These are phyloP conservation scores for Pollenia amentaria DNA, from an alignment of 2,888 invertebrate species.

Conservation along the genomic window DNA sequence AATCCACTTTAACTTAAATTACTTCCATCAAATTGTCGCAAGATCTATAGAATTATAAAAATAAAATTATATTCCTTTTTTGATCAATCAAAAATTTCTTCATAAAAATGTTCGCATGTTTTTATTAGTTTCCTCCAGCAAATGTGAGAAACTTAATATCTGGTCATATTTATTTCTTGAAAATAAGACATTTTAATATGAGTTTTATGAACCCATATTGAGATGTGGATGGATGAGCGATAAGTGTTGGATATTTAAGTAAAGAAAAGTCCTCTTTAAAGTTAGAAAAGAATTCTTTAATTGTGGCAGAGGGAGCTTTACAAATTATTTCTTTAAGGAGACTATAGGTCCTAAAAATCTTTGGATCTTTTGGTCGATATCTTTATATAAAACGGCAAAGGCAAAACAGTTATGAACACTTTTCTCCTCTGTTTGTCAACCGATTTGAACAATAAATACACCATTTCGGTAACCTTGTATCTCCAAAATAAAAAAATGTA, in stretches of 20 bases:
- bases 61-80: conserved; percentile 41
- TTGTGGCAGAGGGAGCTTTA: not conserved
- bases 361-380: no score
- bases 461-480: no score
- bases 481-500: no score
- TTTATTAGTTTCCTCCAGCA: conserved; percentile 43
- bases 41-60: conserved; percentile 23
- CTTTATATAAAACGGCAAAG: no score
- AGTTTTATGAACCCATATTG: conserved; percentile 58
- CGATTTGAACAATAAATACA: no score
- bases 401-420: no score
- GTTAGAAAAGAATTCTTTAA: no score
- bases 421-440: no score
- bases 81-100: conserved; percentile 46
- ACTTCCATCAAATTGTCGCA: conserved; percentile 35
- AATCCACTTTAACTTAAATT: not conserved
- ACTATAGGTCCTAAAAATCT: no score
- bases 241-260: not conserved
- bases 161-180: conserved; percentile 40
- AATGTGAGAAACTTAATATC: conserved; percentile 39
- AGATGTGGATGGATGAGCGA: conserved; percentile 8
- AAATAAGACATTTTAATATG: conserved; percentile 56
- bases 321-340: not conserved
- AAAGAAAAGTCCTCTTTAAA: no score
- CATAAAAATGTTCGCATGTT: conserved; percentile 57